A percentile compares a stretch with the other conserved stretches of the same genome.
Conservation (phyloP, 2,888 invertebrate species). For the Calameuta filiformis region DNA sequence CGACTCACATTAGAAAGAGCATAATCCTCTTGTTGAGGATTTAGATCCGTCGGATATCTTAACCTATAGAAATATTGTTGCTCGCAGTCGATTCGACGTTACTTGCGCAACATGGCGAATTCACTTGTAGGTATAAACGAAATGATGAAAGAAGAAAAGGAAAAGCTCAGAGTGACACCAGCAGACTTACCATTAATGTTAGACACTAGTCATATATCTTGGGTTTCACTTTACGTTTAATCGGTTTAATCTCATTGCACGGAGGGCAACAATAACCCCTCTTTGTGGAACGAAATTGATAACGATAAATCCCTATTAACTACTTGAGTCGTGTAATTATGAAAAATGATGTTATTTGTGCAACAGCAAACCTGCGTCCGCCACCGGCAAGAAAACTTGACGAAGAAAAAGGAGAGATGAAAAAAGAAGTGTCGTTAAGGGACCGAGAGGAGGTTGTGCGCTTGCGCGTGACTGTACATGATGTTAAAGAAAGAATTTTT, state of each 20-base stretch:
- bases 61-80: background rate
- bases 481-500: background rate
- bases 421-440: background rate
- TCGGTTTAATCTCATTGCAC: background rate
- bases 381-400: conserved; percentile 34
- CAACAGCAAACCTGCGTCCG: conserved; percentile 35
- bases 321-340: background rate
- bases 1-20: background rate
- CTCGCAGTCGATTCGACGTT: background rate
- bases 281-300: background rate
- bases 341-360: conserved; percentile 39
- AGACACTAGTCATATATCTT: background rate
- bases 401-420: background rate
- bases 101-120: background rate
- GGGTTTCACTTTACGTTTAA: background rate
- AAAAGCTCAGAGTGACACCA: background rate
- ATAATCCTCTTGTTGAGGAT: background rate
- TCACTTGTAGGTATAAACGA: background rate
- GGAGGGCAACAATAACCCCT: background rate
- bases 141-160: background rate
- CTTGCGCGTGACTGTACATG: conserved; percentile 20
- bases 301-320: background rate
- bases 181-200: background rate
- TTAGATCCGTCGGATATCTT: background rate
- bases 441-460: conserved; percentile 12